A percentile compares a stretch with the other conserved stretches of the same genome.
These are phyloP conservation scores for Amniataba percoides DNA, from an alignment of 2,797 vertebrate genomes.

Conservation along the genomic window DNA sequence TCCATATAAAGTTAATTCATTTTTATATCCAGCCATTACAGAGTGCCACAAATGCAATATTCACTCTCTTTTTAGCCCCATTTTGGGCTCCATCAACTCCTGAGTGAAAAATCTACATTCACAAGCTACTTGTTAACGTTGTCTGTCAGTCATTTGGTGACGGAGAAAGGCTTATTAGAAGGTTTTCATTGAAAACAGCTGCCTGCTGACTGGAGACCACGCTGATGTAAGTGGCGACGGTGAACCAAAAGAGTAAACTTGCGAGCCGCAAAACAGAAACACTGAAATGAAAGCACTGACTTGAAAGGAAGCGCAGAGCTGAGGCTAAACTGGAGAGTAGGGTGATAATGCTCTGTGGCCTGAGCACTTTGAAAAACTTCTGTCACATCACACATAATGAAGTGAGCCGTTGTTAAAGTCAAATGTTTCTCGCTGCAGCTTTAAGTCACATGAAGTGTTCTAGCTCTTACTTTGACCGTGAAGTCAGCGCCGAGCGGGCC, in stretches of 20 bases:
- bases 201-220: background rate
- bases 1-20: background rate
- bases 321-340: background rate
- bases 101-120: background rate
- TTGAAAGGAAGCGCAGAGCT: background rate
- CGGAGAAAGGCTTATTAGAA: background rate
- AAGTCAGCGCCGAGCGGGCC: constrained; percentile 95
- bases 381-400: background rate
- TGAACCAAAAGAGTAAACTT: background rate
- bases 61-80: background rate
- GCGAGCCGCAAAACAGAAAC: background rate
- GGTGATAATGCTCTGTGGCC: background rate
- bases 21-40: no score
- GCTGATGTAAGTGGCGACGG: background rate
- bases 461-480: constrained; percentile 91
- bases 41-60: background rate
- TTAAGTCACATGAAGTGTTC: background rate
- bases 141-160: background rate
- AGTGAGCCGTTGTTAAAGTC: background rate
- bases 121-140: background rate
- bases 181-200: background rate
- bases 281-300: background rate
- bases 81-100: background rate
- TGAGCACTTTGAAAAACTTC: background rate
- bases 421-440: background rate